Evolutionary conservation across 2,888 invertebrate genomes (phyloP), one percentile per base, ranked within the genome.

Genomic region (Mythimna loreyi): DNA sequence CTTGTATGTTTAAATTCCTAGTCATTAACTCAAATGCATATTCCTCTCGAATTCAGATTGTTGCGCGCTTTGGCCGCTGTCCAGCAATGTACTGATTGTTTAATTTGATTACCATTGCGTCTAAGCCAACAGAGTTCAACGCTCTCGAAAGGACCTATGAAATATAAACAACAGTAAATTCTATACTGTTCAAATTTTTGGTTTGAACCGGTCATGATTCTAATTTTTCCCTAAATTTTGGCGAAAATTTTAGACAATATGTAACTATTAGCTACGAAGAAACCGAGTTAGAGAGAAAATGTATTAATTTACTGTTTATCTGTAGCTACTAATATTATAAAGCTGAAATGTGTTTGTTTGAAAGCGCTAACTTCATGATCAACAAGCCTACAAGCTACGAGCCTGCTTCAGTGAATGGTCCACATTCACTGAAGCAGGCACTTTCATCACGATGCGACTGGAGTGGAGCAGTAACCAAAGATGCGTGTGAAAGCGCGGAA

Each of bases 61-160:
- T n/a, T 13, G 33, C 43, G 25, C 55, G 52, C 16, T 36, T 76
- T 76, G 76, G 76, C 76, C 4, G 43, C 5, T 23, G 43, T 74
- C 76, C 80, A 76, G 40, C n/a, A 60, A 43, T 52, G 47, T 61
- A 36, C 56, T 13, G 59, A 74, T 79, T 74, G 76, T 76, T 76
- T 79, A 57, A 74, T 76, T 74, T 67, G 33, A 74, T 66, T 63
- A 67, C 30, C 28, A 67, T 53, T 67, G 59, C 19, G 49, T 57
- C 75, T 79, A 57, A 76, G 69, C 80, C 80, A 76, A 75, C 75
- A 57, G 64, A 79, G 76, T 79, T 76, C 80, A 76, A 68, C 53
- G 76, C 47, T 40, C 76, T 60, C 45, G 57, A n/a, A 53, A 72
- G 56, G 67, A 57, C 56, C 40, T 52, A 30, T 25, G 50, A 9